phyloP scores from a whole-genome alignment of 2,888 invertebrate genomes.

The Synergus laeviventris region DNA sequence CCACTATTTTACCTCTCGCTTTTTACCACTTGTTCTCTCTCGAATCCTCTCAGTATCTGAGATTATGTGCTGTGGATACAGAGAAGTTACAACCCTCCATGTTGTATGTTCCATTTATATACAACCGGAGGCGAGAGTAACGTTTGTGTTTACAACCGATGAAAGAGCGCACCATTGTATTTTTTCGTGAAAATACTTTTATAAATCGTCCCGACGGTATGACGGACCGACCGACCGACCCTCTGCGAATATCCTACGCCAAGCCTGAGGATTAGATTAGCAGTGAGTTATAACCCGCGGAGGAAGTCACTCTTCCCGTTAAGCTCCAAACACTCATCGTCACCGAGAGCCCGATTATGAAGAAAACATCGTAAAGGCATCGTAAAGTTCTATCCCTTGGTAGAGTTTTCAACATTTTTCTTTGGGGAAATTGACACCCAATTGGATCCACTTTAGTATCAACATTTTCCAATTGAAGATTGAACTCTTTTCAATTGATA shows the following conservation, averaged over 20 bases:
- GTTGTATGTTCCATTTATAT: conserved; percentile 24
- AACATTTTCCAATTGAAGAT: no score
- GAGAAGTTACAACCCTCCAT: conserved; percentile 54
- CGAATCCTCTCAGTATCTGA: conserved; percentile 62
- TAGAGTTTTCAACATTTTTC: no score
- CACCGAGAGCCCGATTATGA: conserved; percentile 8
- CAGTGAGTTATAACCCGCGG: conserved; percentile 64
- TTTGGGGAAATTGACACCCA: no score
- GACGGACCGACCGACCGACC: conserved; percentile 29
- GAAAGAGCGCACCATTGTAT: conserved; percentile 17
- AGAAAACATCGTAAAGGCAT: not conserved
- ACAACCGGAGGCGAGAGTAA: conserved; percentile 8
- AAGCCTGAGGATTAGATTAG: conserved; percentile 67
- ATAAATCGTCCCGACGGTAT: conserved; percentile 28
- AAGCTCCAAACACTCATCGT: conserved; percentile 20
- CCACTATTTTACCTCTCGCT: not conserved
- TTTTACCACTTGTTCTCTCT: conserved; percentile 56
- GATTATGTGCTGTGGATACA: conserved; percentile 69
- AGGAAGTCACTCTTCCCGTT: conserved; percentile 43
- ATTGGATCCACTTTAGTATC: no score
- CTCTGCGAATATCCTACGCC: conserved; percentile 21
- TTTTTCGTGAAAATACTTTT: conserved; percentile 23
- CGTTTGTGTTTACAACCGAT: conserved; percentile 22
- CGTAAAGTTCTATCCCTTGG: no score
- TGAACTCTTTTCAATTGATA: no score